Evolutionary conservation across 2,113 vertebrate genomes (phyloP).

Genomic region (Coryphaenoides rupestris): DNA sequence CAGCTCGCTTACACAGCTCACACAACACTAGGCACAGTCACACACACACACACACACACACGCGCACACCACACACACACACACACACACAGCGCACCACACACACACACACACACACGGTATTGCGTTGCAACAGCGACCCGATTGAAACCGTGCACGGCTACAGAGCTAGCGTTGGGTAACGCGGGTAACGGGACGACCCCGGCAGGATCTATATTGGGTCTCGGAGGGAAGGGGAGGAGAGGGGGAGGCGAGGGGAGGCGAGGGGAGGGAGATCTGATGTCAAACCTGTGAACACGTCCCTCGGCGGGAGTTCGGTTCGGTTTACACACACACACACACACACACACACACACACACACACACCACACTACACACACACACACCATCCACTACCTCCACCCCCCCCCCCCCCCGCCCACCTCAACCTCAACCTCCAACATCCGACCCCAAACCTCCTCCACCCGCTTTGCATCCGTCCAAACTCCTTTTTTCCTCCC

Average conservation of each 20-base stretch:
- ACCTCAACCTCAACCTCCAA: too few relatives aligned
- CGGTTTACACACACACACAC: constrained; percentile 66
- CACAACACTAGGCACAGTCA: background rate
- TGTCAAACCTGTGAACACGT: constrained; percentile 59
- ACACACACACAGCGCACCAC: background rate
- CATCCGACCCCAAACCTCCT: too few relatives aligned
- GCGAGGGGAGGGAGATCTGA: constrained; percentile 41
- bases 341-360: too few relatives aligned
- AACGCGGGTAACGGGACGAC: constrained; percentile 35
- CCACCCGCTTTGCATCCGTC: too few relatives aligned
- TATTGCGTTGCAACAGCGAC: constrained; percentile 51
- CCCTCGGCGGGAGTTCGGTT: constrained; percentile 58
- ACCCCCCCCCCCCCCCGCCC: too few relatives aligned
- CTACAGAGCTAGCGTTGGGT: constrained; percentile 19
- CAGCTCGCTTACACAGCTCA: too few relatives aligned
- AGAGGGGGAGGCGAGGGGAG: too few relatives aligned
- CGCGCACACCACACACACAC: too few relatives aligned
- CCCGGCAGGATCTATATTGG: constrained; percentile 57
- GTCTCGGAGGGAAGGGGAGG: constrained; percentile 31
- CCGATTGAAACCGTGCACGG: constrained; percentile 46
- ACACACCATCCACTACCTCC: too few relatives aligned
- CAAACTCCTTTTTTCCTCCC: constrained; percentile 38
- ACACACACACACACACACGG: constrained; percentile 15
- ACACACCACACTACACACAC: too few relatives aligned
- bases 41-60: background rate